Evolutionary conservation across 2,888 invertebrate genomes (phyloP).

Genomic region (Anthrax anthrax): DNA sequence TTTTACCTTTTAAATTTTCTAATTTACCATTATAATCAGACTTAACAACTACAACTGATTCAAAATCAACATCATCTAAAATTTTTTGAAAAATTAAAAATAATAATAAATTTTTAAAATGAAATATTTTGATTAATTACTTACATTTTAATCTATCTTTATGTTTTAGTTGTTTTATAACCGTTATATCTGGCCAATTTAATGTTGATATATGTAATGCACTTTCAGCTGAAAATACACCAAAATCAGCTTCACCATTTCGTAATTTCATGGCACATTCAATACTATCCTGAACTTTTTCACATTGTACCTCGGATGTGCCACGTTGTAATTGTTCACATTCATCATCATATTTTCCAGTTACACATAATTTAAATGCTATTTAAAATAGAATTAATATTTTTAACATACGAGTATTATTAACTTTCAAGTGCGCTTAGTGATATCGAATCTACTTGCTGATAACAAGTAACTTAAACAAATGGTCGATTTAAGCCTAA

Average conservation of each 20-base stretch:
- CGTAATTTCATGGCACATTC: conserved; percentile 45
- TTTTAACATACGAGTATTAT: too few relatives aligned
- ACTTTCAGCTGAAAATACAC: conserved; percentile 46
- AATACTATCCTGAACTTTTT: conserved; percentile 32
- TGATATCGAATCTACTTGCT: too few relatives aligned
- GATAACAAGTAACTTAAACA: too few relatives aligned
- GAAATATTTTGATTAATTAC: conserved; percentile 5
- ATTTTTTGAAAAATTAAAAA: conserved; percentile 6
- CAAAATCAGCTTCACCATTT: conserved; percentile 41
- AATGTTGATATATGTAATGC: conserved; percentile 39
- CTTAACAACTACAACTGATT: conserved; percentile 45
- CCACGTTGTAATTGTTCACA: conserved; percentile 15
- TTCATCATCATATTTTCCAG: conserved; percentile 7
- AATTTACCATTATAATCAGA: conserved; percentile 33
- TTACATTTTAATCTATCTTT: conserved; percentile 29
- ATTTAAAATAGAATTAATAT: too few relatives aligned
- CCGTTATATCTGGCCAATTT: conserved; percentile 33
- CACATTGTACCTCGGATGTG: conserved; percentile 12
- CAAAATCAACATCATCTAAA: conserved; percentile 34
- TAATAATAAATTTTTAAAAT: neutral
- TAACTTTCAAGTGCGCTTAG: too few relatives aligned
- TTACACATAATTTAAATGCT: conserved; percentile 13
- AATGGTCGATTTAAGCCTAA: too few relatives aligned
- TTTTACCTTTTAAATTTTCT: conserved; percentile 36
- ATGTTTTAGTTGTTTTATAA: conserved; percentile 38